Conservation (phyloP, 2,797 vertebrate genomes). For the Craterocephalus amniculus region DNA sequence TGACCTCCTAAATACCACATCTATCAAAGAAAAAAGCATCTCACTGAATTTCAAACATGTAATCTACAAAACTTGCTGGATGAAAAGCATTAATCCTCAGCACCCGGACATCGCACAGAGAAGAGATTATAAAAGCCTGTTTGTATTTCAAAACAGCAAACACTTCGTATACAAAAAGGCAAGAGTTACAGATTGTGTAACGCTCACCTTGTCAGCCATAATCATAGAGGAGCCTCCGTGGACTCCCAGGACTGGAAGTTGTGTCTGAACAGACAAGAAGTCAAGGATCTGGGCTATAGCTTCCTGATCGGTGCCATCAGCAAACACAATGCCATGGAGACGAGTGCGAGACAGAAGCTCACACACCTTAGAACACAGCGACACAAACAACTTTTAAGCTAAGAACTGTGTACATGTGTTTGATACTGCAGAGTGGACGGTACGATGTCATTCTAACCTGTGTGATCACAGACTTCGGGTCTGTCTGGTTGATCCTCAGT, state of each 20-base stretch:
- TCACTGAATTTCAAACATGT: constrained; percentile 11
- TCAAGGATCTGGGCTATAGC: constrained; percentile 98
- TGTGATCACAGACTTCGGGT: constrained; percentile 97
- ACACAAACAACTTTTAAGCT: constrained; percentile 34
- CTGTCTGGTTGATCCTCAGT: constrained; percentile 95
- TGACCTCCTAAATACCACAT: constrained; percentile 19
- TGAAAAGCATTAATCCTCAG: constrained; percentile 14
- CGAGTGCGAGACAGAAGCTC: constrained; percentile 95
- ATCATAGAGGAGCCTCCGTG: constrained; percentile 98
- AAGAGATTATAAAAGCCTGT: constrained; percentile 20
- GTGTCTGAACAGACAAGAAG: constrained; percentile 98
- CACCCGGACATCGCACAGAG: constrained; percentile 5
- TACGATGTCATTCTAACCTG: constrained; percentile 82
- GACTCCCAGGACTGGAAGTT: constrained; percentile 95
- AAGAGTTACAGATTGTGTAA: background rate
- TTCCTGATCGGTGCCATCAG: constrained; percentile 97
- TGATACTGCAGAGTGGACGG: background rate
- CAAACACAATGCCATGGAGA: constrained; percentile 96
- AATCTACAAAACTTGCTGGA: constrained; percentile 14
- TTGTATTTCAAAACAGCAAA: constrained; percentile 33
- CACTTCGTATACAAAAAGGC: constrained; percentile 14
- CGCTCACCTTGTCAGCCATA: constrained; percentile 98
- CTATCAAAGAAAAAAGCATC: constrained; percentile 13
- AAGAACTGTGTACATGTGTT: background rate
- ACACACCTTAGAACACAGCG: constrained; percentile 83